These are phyloP conservation scores for Drosophila ananassae DNA, from an alignment of 1,140 invertebrate species.

Conservation along the genomic window DNA sequence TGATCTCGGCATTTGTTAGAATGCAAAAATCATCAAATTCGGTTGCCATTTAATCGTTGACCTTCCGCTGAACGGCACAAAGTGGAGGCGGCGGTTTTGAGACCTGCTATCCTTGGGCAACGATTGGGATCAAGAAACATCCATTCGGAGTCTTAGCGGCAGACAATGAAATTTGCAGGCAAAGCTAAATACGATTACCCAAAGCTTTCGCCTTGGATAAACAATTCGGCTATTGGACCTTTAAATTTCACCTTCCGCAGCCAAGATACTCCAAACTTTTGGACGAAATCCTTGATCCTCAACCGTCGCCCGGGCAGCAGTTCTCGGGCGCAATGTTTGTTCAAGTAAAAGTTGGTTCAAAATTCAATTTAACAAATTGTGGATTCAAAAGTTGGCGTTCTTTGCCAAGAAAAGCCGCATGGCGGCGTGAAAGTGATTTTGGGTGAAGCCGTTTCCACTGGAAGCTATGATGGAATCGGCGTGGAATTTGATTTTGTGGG, in stretches of 20 bases:
- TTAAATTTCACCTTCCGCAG: background rate
- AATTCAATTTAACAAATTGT: slow-evolving; percentile 9
- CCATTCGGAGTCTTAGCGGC: slow-evolving; percentile 5
- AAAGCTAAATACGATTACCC: background rate
- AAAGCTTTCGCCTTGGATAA: slow-evolving; percentile 23
- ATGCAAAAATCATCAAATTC: slow-evolving; percentile 11
- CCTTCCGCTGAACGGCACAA: slow-evolving; percentile 37
- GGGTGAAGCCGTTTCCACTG: slow-evolving; percentile 17
- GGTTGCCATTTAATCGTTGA: slow-evolving; percentile 5
- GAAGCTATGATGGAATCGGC: slow-evolving; percentile 14
- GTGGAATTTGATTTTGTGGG: slow-evolving; percentile 1
- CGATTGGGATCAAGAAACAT: slow-evolving; percentile 38
- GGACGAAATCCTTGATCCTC: slow-evolving; percentile 52
- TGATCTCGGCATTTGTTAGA: background rate
- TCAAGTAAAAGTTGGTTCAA: background rate
- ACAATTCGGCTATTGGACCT: background rate
- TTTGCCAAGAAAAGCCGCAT: slow-evolving; percentile 60
- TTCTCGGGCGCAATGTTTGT: slow-evolving; percentile 18
- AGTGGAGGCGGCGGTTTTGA: slow-evolving; percentile 43
- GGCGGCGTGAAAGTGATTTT: slow-evolving; percentile 39
- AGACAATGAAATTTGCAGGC: background rate
- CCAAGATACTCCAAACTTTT: slow-evolving; percentile 9
- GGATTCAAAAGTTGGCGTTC: slow-evolving; percentile 47
- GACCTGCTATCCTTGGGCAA: slow-evolving; percentile 3
- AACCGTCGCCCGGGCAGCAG: slow-evolving; percentile 1